Base-by-base conservation (phyloP, 2,888 invertebrate genomes). In the Endomychus coccineus region DNA sequence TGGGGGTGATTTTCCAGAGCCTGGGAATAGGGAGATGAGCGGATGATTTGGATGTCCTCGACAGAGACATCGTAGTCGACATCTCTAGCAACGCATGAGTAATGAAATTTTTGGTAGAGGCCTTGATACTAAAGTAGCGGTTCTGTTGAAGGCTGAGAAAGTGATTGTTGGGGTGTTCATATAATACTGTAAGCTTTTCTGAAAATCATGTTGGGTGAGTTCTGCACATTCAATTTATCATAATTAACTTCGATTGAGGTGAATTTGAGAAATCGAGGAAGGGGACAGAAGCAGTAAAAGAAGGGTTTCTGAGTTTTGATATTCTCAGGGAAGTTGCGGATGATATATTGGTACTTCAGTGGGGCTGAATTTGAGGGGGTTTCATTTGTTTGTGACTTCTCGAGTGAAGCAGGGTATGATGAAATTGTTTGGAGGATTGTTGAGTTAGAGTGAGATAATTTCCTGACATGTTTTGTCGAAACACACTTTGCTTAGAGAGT, bases 1-100 rank as follows among this genome's bases (percentile, higher is more conserved):
- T 25, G n/a, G 25, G 10, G 25, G 10, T 25, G 6, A 25, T 25
- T 25, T 10, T 25, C 25, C 25, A 25, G 25, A 6, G 10, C 10
- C 10, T 25, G 25, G 6, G 11, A 10, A 19, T 6, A 7, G 6
- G 6, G 6, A 19, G 6, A 19, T n/a, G n/a, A n/a, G 6, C n/a
- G 6, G 6, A 6, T 19, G 6, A 7, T 7, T 19, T 19, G 6
- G 6, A 25, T 11, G 5, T 25, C 25, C 25, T 25, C 25, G 7
- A 25, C 10, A 11, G 25, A n/a, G 25, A 9, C 6, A 11, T 25
- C 25, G 6, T 9, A 10, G 6, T 5, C 7, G 7, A 25, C 10
- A 10, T 7, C 5, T 25, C 10, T 25, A 10, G 11, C 11, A 10
- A 25, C 25, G 10, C 11, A 25, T 5, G 25, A 25, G 25, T n/a